Conservation (phyloP, 37 sponge, comb jelly and placozoan species). For the Amphimedon queenslandica region DNA sequence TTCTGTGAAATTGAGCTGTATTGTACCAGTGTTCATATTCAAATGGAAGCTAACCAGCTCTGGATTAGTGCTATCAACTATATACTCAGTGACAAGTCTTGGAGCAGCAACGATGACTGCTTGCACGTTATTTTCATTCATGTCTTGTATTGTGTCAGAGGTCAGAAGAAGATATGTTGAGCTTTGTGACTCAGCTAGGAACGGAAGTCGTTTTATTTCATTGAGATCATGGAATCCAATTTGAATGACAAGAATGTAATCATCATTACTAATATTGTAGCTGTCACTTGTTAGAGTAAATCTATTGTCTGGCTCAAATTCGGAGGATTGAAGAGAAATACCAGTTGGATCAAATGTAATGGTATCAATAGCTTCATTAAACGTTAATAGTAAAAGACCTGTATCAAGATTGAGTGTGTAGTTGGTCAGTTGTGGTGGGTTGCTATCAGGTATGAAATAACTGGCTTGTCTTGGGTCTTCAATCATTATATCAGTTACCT, state of each 20-base stretch:
- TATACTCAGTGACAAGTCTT: slow-evolving; percentile 20
- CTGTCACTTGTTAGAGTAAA: slow-evolving; percentile 43
- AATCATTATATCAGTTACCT: slow-evolving; percentile 17
- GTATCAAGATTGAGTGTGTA: slow-evolving; percentile 64
- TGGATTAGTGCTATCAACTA: slow-evolving; percentile 51
- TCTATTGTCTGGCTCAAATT: slow-evolving; percentile 5
- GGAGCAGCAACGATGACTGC: neutral
- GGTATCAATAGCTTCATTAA: slow-evolving; percentile 71
- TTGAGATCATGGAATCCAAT: slow-evolving; percentile 66
- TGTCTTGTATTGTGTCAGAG: slow-evolving; percentile 47
- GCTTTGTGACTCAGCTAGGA: slow-evolving; percentile 47
- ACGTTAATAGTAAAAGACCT: slow-evolving; percentile 60
- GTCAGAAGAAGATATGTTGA: slow-evolving; percentile 54
- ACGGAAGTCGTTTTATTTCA: slow-evolving; percentile 65
- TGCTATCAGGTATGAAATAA: slow-evolving; percentile 39
- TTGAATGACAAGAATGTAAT: slow-evolving; percentile 50
- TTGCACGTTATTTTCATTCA: slow-evolving; percentile 58
- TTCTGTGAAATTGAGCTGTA: slow-evolving; percentile 76
- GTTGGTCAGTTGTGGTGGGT: slow-evolving; percentile 29
- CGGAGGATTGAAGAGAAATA: slow-evolving; percentile 31
- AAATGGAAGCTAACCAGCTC: slow-evolving; percentile 49
- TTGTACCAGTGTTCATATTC: slow-evolving; percentile 68
- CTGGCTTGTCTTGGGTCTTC: slow-evolving; percentile 19
- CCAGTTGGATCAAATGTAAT: slow-evolving; percentile 36
- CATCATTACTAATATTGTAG: slow-evolving; percentile 31